Evolutionary conservation across 1,140 invertebrate genomes (phyloP).

Genomic region (Drosophila teissieri): DNA sequence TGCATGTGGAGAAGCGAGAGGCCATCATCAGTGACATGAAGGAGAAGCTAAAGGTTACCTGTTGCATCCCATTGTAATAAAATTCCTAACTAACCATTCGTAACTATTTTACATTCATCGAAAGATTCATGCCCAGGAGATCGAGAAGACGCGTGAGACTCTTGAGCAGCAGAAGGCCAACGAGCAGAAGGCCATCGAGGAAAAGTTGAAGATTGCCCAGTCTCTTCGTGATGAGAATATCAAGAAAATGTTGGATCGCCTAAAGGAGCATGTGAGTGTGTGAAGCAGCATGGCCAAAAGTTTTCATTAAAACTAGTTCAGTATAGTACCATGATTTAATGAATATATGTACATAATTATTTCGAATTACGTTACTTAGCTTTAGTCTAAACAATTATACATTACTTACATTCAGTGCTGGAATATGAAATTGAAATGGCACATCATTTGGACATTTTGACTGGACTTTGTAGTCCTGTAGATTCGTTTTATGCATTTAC

Average conservation of each 20-base stretch:
- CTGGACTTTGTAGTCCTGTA: no score
- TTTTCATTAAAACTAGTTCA: no score
- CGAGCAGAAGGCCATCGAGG: constrained; percentile 92
- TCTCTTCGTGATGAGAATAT: constrained; percentile 94
- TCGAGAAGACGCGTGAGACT: constrained; percentile 92
- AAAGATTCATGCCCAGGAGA: constrained; percentile 90
- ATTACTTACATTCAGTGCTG: no score
- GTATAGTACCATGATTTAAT: no score
- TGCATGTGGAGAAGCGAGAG: constrained; percentile 93
- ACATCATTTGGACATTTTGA: no score
- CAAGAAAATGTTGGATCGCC: constrained; percentile 93
- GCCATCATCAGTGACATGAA: constrained; percentile 94
- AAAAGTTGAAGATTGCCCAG: constrained; percentile 92
- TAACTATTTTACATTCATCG: no score
- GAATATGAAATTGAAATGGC: no score
- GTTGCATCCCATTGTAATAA: background rate
- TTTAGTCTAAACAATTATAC: no score
- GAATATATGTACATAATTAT: no score
- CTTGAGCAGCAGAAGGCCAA: constrained; percentile 93
- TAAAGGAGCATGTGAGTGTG: constrained; percentile 92
- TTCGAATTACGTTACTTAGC: no score
- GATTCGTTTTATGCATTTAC: no score
- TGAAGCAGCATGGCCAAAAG: background rate
- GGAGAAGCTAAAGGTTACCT: constrained; percentile 92
- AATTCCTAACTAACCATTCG: constrained; percentile 61